Percentiles rank a stretch among this genome's conserved stretches.
Conservation (phyloP, 2,113 vertebrate species). For the Cynopterus brachyotis region DNA sequence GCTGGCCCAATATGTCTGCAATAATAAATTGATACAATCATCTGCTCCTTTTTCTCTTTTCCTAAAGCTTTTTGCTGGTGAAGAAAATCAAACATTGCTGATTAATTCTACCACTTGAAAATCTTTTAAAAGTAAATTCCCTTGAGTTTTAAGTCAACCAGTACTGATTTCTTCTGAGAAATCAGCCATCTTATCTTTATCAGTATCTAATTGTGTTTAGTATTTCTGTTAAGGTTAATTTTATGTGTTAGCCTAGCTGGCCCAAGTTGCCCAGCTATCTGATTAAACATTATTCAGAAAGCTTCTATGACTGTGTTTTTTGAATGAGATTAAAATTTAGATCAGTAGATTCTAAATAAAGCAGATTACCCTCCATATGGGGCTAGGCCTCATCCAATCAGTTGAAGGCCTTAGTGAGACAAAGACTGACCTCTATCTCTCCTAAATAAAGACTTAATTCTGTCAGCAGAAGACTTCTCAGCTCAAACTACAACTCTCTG, state of each 20-base stretch:
- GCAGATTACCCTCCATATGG: rapidly evolving
- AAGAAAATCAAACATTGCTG: neutral
- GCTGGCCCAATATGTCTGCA: neutral
- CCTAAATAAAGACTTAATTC: neutral
- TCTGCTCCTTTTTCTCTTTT: neutral
- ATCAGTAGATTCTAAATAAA: neutral
- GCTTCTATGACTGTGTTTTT: neutral
- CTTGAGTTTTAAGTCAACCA: neutral
- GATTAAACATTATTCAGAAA: neutral
- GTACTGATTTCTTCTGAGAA: neutral
- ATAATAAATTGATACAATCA: neutral
- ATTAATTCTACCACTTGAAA: neutral
- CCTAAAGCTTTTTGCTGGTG: neutral
- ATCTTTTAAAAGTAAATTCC: neutral
- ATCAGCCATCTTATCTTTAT: neutral
- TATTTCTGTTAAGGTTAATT: neutral
- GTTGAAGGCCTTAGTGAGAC: neutral
- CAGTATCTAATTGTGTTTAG: neutral
- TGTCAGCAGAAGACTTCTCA: neutral
- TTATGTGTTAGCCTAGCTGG: neutral
- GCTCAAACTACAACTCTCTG: neutral
- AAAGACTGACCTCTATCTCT: too few relatives aligned
- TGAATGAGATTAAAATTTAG: neutral
- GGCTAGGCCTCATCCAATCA: neutral
- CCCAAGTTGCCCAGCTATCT: neutral